Evolutionary conservation across 30 jellyfish, hydroid and myxozoan genomes (phyloP).

Genomic region (Rhopilema esculentum): DNA sequence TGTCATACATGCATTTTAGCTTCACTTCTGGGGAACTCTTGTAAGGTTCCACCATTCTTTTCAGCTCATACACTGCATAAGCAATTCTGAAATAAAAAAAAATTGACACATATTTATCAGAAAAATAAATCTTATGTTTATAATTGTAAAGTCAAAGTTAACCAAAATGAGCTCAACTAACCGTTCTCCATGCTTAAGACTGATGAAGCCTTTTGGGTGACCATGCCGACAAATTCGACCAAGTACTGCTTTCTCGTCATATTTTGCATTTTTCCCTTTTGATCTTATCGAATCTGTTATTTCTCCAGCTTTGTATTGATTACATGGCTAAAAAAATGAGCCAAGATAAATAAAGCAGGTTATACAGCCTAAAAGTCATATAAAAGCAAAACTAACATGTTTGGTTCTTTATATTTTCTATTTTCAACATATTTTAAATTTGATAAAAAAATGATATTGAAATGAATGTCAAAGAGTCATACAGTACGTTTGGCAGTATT

Average conservation of each 20-base stretch:
- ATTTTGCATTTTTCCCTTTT: slow-evolving; percentile 18
- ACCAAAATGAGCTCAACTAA: neutral
- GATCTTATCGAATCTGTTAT: slow-evolving; percentile 43
- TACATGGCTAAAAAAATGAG: slow-evolving; percentile 6
- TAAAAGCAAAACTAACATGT: neutral
- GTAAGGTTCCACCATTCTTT: slow-evolving; percentile 33
- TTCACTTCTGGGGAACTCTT: slow-evolving; percentile 1
- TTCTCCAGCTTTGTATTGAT: slow-evolving; percentile 50
- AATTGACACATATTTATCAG: neutral
- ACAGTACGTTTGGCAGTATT: no score
- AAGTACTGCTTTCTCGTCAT: slow-evolving; percentile 19
- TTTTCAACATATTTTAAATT: no score
- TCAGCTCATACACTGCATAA: slow-evolving; percentile 55
- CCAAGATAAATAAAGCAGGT: neutral
- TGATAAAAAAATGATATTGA: no score
- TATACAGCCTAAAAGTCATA: no score
- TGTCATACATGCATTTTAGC: slow-evolving; percentile 58
- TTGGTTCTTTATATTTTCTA: no score
- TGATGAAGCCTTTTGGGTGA: slow-evolving; percentile 1
- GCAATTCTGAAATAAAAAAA: slow-evolving; percentile 37
- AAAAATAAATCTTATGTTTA: no score
- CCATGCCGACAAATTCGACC: slow-evolving; percentile 21
- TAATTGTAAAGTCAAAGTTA: neutral
- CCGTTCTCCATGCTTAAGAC: slow-evolving; percentile 30
- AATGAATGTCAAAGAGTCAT: no score